Evolutionary conservation across 2,113 vertebrate species (phyloP).

Genomic region (Anguilla japonica): DNA sequence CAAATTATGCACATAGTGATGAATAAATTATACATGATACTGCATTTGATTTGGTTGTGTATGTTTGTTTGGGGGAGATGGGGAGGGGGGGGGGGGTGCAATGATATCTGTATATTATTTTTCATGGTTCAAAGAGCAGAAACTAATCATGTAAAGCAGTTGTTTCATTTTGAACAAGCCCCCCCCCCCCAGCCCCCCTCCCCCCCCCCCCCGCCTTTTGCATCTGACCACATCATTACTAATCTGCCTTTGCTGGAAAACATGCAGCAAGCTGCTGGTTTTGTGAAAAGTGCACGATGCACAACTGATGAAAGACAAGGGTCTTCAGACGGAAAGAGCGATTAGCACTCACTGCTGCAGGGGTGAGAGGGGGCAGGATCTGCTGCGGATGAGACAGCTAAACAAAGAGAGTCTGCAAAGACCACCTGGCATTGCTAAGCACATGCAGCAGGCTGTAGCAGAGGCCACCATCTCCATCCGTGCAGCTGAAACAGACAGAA

Average conservation of each 20-base stretch:
- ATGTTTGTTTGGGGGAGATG: neutral
- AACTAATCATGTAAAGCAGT: neutral
- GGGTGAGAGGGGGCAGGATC: too few species aligned
- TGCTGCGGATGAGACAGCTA: too few species aligned
- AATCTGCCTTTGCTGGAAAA: neutral
- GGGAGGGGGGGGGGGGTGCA: too few species aligned
- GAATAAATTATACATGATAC: neutral
- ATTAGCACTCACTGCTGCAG: neutral
- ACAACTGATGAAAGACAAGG: neutral
- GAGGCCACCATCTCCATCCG: too few species aligned
- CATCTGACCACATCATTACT: neutral
- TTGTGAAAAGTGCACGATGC: neutral
- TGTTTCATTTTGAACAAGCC: neutral
- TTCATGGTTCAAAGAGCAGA: neutral
- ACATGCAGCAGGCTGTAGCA: too few species aligned
- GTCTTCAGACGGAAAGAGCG: neutral
- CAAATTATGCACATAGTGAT: neutral
- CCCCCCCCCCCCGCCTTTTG: neutral
- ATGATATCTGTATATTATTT: too few species aligned
- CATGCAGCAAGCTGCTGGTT: neutral
- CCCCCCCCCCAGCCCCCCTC: too few species aligned
- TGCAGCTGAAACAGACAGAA: too few species aligned
- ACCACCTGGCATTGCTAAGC: too few species aligned
- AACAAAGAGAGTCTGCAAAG: too few species aligned
- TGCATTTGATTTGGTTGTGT: neutral